Base-by-base conservation (phyloP, 2,113 vertebrate genomes). In the Spea bombifrons region DNA sequence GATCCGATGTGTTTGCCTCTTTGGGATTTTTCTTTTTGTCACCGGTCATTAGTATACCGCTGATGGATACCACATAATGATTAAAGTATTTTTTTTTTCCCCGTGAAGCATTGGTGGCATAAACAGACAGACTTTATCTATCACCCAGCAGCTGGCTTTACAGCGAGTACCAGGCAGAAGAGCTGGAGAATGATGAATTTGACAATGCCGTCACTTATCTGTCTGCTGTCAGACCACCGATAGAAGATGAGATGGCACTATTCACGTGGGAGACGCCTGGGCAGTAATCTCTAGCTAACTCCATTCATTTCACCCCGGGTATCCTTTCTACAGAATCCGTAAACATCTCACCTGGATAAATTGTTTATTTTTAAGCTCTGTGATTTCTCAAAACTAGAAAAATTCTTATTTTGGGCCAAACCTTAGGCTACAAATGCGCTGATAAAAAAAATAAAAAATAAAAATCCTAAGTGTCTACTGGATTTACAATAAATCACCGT, bases 51-150 rank as follows among this genome's bases (percentile, higher is more conserved):
- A 59, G 59, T 49, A 17, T 47, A 57, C 66, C 3, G 52, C 64
- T 80, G 78, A 80, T 68, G 78, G 78, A 80, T 80, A 53, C 78
- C 71, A 74, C 71, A 43, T 46, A 67, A 5, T 43, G 71, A 80
- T 61, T 61, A 17, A 59, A 73, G 45, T 45, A 69, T 9, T 53
- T 73, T 66, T 61, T 45, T 69, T n/a, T 52, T 66, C 50, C 48
- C 63, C 65, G 68, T 74, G 66, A 66, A 80, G 77, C 49, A 47
- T 73, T 73, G 67, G 65, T 71, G 67, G 77, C 71, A 80, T 59
- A 80, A 80, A 80, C 50, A 65, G 71, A 64, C 63, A 73, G 71
- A 44, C 71, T 66, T 80, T 80, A 80, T 80, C 78, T 80, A 74
- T 80, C 78, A 80, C 70, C 49, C 78, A 68, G 71, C 78, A 80